A percentile compares a stretch with the other conserved stretches of the same genome.
Evolutionary conservation across 1,140 invertebrate genomes (phyloP).

Genomic region (Sitophilus oryzae): DNA sequence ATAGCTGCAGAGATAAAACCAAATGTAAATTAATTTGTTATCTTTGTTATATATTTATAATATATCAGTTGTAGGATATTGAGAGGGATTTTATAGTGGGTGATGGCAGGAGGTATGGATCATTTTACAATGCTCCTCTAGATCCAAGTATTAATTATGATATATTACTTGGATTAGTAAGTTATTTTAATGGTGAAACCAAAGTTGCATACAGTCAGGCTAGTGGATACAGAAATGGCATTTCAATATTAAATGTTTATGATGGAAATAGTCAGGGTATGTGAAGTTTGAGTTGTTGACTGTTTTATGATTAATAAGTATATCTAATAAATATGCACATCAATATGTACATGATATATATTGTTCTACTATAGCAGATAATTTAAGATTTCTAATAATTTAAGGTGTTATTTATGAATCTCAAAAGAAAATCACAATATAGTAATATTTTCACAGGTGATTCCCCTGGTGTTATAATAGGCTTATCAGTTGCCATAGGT

Average conservation of each 20-base stretch:
- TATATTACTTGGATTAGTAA: constrained; percentile 67
- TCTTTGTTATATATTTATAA: constrained; percentile 8
- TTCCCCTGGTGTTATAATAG: constrained; percentile 42
- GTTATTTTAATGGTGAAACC: constrained; percentile 56
- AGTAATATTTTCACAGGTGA: constrained; percentile 26
- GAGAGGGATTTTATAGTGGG: constrained; percentile 68
- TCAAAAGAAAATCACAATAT: background rate
- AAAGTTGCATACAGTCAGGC: constrained; percentile 62
- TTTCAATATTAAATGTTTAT: constrained; percentile 25
- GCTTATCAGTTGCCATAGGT: constrained; percentile 56
- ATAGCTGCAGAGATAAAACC: constrained; percentile 69
- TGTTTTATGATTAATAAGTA: no score
- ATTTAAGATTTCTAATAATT: no score
- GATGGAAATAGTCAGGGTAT: constrained; percentile 7
- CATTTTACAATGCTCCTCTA: constrained; percentile 74
- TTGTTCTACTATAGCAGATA: no score
- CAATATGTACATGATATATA: no score
- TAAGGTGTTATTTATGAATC: no score
- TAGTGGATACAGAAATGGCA: constrained; percentile 35
- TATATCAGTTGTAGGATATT: constrained; percentile 43
- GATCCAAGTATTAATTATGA: constrained; percentile 58
- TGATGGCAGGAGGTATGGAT: constrained; percentile 65
- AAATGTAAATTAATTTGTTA: constrained; percentile 35
- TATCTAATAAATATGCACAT: no score
- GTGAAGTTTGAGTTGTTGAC: no score